Percentiles rank a stretch among this genome's conserved stretches.
These are phyloP conservation scores for Canis aureus DNA, from an alignment of 2,113 vertebrate genomes.

Conservation along the genomic window DNA sequence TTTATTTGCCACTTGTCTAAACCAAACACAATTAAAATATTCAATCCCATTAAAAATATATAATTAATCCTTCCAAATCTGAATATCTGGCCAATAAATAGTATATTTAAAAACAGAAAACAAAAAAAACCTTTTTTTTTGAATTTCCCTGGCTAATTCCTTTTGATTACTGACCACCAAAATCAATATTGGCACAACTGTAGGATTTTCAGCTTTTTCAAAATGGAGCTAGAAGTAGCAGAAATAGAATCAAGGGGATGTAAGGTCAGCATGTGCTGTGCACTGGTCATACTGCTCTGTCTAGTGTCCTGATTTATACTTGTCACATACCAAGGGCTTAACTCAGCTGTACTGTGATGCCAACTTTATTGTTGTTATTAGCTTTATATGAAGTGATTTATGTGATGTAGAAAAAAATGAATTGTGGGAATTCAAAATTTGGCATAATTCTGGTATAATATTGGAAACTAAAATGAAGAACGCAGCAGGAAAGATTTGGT, in stretches of 20 bases:
- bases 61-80: not conserved
- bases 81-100: not conserved
- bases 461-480: not conserved
- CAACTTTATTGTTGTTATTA: not conserved
- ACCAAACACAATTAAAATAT: not conserved
- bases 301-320: not conserved
- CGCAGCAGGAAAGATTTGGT: not conserved
- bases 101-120: not conserved
- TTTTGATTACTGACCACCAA: constrained; percentile 51
- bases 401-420: not conserved
- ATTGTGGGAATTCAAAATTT: not conserved
- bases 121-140: not conserved
- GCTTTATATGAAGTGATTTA: constrained; percentile 15
- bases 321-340: not conserved
- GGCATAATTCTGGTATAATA: not conserved
- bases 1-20: not conserved
- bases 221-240: not conserved
- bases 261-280: not conserved
- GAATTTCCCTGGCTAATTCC: not conserved
- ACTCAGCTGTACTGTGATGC: not conserved
- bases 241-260: constrained; percentile 8
- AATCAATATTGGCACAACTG: constrained; percentile 12
- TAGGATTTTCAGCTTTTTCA: not conserved
- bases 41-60: not conserved
- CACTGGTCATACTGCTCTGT: not conserved